Conservation (phyloP, 2,797 vertebrate genomes). For the Potorous gilbertii region DNA sequence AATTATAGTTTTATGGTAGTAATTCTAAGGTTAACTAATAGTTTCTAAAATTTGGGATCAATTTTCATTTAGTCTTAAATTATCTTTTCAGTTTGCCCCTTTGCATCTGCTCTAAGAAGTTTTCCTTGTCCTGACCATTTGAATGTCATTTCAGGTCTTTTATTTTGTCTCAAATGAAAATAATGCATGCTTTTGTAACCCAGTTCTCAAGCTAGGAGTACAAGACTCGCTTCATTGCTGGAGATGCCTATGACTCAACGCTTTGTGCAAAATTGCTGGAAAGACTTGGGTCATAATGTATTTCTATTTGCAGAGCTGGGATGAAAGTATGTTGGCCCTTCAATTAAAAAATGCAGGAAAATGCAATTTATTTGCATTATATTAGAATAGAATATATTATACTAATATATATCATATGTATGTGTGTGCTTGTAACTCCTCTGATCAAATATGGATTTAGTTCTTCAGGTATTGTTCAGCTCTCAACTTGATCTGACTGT, state of each 20-base stretch:
- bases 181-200: slow-evolving; percentile 70
- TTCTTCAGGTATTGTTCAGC: slow-evolving; percentile 70
- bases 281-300: neutral
- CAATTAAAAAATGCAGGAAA: slow-evolving; percentile 15
- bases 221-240: slow-evolving; percentile 34
- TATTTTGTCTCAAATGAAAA: slow-evolving; percentile 69
- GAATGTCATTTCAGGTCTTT: slow-evolving; percentile 71
- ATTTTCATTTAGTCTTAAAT: slow-evolving; percentile 56
- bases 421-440: slow-evolving; percentile 64
- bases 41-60: neutral
- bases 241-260: neutral
- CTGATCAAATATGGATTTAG: slow-evolving; percentile 55
- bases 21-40: neutral
- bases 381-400: neutral
- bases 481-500: slow-evolving; percentile 60
- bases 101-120: slow-evolving; percentile 53
- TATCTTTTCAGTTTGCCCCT: slow-evolving; percentile 41
- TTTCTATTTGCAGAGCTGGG: neutral
- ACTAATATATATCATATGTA: too few relatives aligned
- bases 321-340: neutral
- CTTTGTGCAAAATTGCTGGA: neutral
- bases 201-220: slow-evolving; percentile 13
- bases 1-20: neutral
- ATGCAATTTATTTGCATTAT: slow-evolving; percentile 76
- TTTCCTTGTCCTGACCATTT: slow-evolving; percentile 55